Conservation (phyloP, 2,797 vertebrate species). For the Allobates femoralis region DNA sequence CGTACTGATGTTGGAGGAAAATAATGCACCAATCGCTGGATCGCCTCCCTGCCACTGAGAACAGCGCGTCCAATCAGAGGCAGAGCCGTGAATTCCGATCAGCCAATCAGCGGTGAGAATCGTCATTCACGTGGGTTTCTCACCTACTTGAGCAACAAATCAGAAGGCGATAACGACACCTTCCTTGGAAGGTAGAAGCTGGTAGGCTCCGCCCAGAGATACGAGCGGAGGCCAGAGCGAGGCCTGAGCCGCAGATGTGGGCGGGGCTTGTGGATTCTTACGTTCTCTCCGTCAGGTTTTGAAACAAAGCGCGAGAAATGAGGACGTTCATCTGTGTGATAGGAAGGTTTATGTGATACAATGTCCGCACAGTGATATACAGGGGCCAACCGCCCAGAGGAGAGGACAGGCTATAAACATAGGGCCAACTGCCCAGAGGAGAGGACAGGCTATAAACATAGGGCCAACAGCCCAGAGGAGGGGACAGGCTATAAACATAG, state of each 20-base stretch:
- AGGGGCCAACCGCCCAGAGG: too few relatives aligned
- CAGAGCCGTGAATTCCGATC: too few relatives aligned
- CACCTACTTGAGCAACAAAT: slow-evolving; percentile 2
- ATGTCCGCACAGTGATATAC: too few relatives aligned
- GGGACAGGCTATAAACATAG: too few relatives aligned
- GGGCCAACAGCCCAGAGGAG: too few relatives aligned
- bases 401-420: too few relatives aligned
- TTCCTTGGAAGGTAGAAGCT: neutral
- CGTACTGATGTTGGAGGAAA: neutral
- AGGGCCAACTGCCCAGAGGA: too few relatives aligned
- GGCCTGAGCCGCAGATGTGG: neutral
- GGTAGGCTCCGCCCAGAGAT: neutral
- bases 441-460: too few relatives aligned
- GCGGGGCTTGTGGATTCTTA: neutral
- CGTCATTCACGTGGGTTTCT: slow-evolving; percentile 47
- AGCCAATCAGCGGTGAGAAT: neutral
- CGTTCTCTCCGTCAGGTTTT: neutral
- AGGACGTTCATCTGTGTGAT: too few relatives aligned
- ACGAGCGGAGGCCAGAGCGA: neutral
- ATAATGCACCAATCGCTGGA: slow-evolving; percentile 25
- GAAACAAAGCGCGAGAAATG: neutral
- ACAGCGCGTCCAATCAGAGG: slow-evolving; percentile 3
- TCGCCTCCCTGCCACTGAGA: neutral
- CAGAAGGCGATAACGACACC: slow-evolving; percentile 27
- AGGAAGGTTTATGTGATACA: too few relatives aligned